Percentiles rank a stretch among this genome's conserved stretches.
These are phyloP conservation scores for Leptogaster cylindrica DNA, from an alignment of 2,888 invertebrate genomes.

Conservation along the genomic window DNA sequence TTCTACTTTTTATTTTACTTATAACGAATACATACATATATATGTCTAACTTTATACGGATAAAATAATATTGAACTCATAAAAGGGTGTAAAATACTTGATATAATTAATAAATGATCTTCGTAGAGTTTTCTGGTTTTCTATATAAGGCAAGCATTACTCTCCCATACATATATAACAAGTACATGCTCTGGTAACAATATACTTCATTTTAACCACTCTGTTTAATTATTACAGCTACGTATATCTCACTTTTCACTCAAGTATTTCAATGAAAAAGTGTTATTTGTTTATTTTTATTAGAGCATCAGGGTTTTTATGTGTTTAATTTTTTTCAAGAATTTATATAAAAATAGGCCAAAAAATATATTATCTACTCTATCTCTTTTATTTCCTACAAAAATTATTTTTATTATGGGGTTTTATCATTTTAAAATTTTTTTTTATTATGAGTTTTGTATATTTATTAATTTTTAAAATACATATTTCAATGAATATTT, in stretches of 20 bases:
- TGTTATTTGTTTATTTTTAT: constrained; percentile 8
- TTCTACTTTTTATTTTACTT: too few relatives aligned
- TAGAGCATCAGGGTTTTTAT: constrained; percentile 31
- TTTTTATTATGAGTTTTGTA: constrained; percentile 17
- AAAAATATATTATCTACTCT: constrained; percentile 41
- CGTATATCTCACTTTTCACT: neutral
- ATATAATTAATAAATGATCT: too few relatives aligned
- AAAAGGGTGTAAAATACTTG: too few relatives aligned
- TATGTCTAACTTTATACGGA: too few relatives aligned
- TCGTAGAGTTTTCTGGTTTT: constrained; percentile 29
- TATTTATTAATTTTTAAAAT: constrained; percentile 23
- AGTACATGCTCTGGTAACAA: constrained; percentile 1
- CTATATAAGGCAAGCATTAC: constrained; percentile 32
- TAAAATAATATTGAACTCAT: neutral
- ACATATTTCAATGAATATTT: constrained; percentile 4
- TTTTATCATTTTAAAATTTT: constrained; percentile 14
- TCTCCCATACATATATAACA: constrained; percentile 34
- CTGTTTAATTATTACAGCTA: constrained; percentile 5
- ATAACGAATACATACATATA: too few relatives aligned
- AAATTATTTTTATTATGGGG: constrained; percentile 36
- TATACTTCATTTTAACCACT: constrained; percentile 13
- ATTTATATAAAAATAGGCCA: constrained; percentile 41
- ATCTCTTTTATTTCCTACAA: constrained; percentile 39
- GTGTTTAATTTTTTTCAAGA: constrained; percentile 21
- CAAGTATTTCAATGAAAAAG: constrained; percentile 24